Evolutionary conservation across 1,140 invertebrate species (phyloP).

Genomic region (Bombus pascuorum): DNA sequence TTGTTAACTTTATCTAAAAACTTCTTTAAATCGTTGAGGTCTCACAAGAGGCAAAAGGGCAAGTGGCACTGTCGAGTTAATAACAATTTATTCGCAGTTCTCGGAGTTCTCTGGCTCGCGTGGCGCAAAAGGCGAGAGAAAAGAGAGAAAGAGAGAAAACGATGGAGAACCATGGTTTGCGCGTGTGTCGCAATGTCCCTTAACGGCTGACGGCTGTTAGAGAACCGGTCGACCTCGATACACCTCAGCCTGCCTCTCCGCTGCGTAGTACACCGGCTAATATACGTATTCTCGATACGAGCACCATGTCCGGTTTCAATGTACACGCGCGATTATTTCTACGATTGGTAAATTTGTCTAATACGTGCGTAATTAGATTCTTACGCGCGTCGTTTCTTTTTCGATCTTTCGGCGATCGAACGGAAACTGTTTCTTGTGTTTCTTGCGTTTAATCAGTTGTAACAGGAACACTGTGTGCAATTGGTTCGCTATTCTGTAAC

Average conservation of each 20-base stretch:
- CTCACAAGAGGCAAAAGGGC: slow-evolving; percentile 2
- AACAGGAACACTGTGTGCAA: too few relatives aligned
- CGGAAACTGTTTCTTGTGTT: neutral
- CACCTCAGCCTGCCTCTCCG: slow-evolving; percentile 65
- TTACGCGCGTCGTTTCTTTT: neutral
- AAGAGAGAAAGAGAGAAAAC: neutral
- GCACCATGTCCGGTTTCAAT: slow-evolving; percentile 26
- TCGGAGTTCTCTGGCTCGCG: slow-evolving; percentile 62
- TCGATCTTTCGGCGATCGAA: neutral
- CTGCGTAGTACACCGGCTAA: slow-evolving; percentile 56
- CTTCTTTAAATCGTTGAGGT: neutral
- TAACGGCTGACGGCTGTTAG: slow-evolving; percentile 77
- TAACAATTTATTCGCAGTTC: slow-evolving; percentile 76
- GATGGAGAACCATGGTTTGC: slow-evolving; percentile 53
- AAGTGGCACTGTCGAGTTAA: slow-evolving; percentile 29
- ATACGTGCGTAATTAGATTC: slow-evolving; percentile 17
- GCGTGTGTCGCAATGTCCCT: slow-evolving; percentile 79
- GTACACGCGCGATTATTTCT: neutral
- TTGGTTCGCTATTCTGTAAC: neutral
- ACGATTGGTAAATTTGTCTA: neutral
- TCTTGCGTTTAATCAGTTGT: neutral
- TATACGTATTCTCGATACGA: slow-evolving; percentile 60
- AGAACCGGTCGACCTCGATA: slow-evolving; percentile 81
- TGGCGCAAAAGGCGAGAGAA: slow-evolving; percentile 12
- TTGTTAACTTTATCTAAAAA: too few relatives aligned